Conservation (phyloP, 2,797 vertebrate species). For the Bradypus variegatus region DNA sequence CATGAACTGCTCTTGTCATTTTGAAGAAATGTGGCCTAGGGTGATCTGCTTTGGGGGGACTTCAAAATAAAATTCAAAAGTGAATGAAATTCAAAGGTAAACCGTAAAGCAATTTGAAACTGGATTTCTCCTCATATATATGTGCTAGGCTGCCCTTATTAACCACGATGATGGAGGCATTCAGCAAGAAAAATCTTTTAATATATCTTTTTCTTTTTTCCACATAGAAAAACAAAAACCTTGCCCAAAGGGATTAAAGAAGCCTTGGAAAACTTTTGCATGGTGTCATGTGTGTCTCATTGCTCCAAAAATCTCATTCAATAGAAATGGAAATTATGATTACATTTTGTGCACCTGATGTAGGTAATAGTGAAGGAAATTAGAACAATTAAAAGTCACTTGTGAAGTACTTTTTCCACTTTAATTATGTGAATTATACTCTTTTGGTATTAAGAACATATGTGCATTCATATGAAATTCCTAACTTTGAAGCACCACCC, state of each 20-base stretch:
- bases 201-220: neutral
- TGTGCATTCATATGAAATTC: neutral
- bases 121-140: neutral
- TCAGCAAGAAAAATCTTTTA: slow-evolving; percentile 23
- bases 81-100: slow-evolving; percentile 47
- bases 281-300: neutral
- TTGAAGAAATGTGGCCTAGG: neutral
- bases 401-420: neutral
- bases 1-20: neutral
- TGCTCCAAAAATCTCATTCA: neutral
- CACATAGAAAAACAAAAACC: neutral
- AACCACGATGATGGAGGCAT: neutral
- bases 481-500: neutral
- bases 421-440: neutral
- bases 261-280: neutral
- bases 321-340: neutral
- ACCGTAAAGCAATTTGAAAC: slow-evolving; percentile 36
- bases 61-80: slow-evolving; percentile 50
- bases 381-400: neutral
- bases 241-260: neutral
- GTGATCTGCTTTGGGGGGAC: neutral
- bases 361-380: neutral
- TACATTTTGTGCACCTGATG: neutral
- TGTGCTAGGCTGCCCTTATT: slow-evolving; percentile 3
- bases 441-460: neutral